phyloP scores from a whole-genome alignment of 2,888 invertebrate species.

The Suillia variegata region DNA sequence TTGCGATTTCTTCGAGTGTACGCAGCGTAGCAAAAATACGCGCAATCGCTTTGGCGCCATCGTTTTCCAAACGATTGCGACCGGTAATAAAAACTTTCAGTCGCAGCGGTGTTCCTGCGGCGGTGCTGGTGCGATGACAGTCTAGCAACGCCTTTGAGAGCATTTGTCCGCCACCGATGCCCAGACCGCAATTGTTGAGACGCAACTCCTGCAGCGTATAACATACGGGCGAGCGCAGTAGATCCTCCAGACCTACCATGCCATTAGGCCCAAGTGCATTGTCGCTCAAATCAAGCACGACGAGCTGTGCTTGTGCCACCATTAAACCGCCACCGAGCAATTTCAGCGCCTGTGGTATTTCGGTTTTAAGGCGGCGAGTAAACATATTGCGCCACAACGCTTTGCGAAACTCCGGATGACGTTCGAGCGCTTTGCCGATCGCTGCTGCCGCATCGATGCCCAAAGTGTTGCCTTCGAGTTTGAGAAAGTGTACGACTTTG shows the following conservation, averaged over 20 bases:
- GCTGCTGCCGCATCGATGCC: slow-evolving; percentile 88
- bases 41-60: slow-evolving; percentile 85
- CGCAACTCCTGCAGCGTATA: slow-evolving; percentile 77
- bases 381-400: slow-evolving; percentile 97
- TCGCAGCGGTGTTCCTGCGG: slow-evolving; percentile 71
- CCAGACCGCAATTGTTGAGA: slow-evolving; percentile 94
- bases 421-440: slow-evolving; percentile 79
- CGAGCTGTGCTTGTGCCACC: slow-evolving; percentile 76
- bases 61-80: slow-evolving; percentile 92
- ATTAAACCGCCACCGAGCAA: slow-evolving; percentile 82
- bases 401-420: slow-evolving; percentile 77
- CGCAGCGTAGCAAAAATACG: slow-evolving; percentile 81
- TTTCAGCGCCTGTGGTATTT: slow-evolving; percentile 89
- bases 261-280: slow-evolving; percentile 98
- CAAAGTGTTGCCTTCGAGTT: slow-evolving; percentile 90
- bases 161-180: slow-evolving; percentile 85
- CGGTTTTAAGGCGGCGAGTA: slow-evolving; percentile 91
- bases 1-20: slow-evolving; percentile 84
- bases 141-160: slow-evolving; percentile 77
- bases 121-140: slow-evolving; percentile 70
- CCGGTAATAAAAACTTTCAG: slow-evolving; percentile 89
- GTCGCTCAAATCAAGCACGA: slow-evolving; percentile 91
- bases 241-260: slow-evolving; percentile 81
- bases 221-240: slow-evolving; percentile 84
- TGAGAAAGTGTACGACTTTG: slow-evolving; percentile 72